Evolutionary conservation across 1,140 invertebrate species (phyloP).

Genomic region (Cotesia chilonis): DNA sequence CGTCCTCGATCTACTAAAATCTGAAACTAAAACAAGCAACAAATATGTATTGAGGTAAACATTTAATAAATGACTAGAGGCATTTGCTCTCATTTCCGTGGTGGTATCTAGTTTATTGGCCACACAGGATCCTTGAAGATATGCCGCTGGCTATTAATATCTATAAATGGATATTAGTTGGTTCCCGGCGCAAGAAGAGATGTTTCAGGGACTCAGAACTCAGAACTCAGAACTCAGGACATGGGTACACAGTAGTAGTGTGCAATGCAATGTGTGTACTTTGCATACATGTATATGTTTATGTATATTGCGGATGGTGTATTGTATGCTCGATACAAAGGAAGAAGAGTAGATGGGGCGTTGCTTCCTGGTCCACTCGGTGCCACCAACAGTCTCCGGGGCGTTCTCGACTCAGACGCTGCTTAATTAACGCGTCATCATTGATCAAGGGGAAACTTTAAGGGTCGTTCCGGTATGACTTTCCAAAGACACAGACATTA

Average conservation of each 20-base stretch:
- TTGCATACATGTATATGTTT: too few relatives aligned
- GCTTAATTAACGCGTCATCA: constrained; percentile 40
- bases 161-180: constrained; percentile 22
- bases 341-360: constrained; percentile 26
- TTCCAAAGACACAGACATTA: constrained; percentile 18
- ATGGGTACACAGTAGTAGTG: neutral
- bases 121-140: constrained; percentile 4
- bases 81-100: constrained; percentile 22
- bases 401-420: constrained; percentile 26
- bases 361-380: constrained; percentile 35
- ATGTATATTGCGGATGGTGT: neutral
- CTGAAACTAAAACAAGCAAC: neutral
- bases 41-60: neutral
- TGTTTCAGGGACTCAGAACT: neutral
- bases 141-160: constrained; percentile 34
- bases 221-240: neutral
- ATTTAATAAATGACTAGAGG: constrained; percentile 4
- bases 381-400: constrained; percentile 34
- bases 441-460: constrained; percentile 33
- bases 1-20: too few relatives aligned
- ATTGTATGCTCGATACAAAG: neutral
- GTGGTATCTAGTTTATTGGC: neutral
- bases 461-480: constrained; percentile 18
- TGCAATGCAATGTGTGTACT: neutral
- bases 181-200: neutral